These are phyloP conservation scores for Phalacrocorax pelagicus DNA, from an alignment of 2,113 vertebrate species.

Conservation along the genomic window DNA sequence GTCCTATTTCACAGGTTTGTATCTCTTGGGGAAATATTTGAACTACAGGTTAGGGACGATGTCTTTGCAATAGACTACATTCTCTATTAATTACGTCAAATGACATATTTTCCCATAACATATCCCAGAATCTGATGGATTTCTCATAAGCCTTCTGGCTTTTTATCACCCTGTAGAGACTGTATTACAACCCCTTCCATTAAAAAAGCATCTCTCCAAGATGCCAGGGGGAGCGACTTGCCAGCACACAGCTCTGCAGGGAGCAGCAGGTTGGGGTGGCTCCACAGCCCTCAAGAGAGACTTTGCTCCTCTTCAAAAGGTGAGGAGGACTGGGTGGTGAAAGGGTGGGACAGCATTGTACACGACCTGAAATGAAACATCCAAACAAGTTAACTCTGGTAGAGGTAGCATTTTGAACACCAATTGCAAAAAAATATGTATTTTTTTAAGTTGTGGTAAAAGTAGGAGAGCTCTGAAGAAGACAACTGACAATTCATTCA, in stretches of 20 bases:
- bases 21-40: neutral
- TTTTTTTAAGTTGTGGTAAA: neutral
- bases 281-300: neutral
- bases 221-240: neutral
- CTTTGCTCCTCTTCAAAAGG: neutral
- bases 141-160: neutral
- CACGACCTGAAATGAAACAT: neutral
- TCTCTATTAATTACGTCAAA: neutral
- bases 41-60: neutral
- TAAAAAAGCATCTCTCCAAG: neutral
- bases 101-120: neutral
- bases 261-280: neutral
- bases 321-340: neutral
- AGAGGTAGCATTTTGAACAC: neutral
- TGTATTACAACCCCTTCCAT: neutral
- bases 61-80: neutral
- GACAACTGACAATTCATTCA: neutral
- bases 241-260: neutral
- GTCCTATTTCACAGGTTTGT: neutral
- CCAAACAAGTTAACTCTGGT: neutral
- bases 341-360: neutral
- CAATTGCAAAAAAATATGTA: rapidly evolving
- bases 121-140: neutral
- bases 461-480: neutral
- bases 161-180: neutral